These are phyloP conservation scores for Sminthurides bifidus DNA, from an alignment of 1,140 invertebrate species.

Conservation along the genomic window DNA sequence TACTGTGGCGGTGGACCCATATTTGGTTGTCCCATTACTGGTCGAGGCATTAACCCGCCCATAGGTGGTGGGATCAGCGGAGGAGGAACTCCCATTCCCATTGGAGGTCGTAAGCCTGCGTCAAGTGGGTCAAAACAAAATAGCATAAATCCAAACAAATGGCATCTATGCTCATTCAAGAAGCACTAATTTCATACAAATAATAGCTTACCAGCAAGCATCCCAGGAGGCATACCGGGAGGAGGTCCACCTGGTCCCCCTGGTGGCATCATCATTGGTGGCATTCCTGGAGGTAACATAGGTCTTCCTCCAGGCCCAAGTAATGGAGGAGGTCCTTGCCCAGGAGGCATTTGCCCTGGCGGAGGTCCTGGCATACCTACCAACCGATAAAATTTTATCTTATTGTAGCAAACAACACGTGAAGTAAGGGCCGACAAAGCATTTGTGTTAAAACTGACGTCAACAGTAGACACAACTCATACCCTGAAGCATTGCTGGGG, in stretches of 20 bases:
- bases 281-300: slow-evolving; percentile 27
- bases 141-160: not conserved
- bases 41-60: slow-evolving; percentile 26
- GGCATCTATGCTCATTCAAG: not conserved
- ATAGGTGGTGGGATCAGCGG: slow-evolving; percentile 34
- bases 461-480: no score
- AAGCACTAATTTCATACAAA: not conserved
- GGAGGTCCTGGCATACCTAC: slow-evolving; percentile 10
- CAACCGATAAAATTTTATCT: not conserved
- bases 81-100: slow-evolving; percentile 30
- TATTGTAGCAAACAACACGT: not conserved
- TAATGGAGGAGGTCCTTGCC: slow-evolving; percentile 22
- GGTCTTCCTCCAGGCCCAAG: slow-evolving; percentile 28
- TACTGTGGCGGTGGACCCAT: slow-evolving; percentile 14
- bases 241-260: slow-evolving; percentile 30
- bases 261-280: slow-evolving; percentile 27
- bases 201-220: slow-evolving; percentile 17
- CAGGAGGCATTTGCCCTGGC: slow-evolving; percentile 16
- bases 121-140: not conserved
- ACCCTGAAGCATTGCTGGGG: slow-evolving; percentile 37
- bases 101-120: slow-evolving; percentile 21
- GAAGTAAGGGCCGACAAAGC: not conserved
- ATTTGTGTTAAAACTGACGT: not conserved
- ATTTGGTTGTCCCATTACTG: slow-evolving; percentile 21
- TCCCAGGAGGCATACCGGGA: slow-evolving; percentile 34